Base-by-base conservation (phyloP, 2,888 invertebrate genomes). In the Trichogramma evanescens region DNA sequence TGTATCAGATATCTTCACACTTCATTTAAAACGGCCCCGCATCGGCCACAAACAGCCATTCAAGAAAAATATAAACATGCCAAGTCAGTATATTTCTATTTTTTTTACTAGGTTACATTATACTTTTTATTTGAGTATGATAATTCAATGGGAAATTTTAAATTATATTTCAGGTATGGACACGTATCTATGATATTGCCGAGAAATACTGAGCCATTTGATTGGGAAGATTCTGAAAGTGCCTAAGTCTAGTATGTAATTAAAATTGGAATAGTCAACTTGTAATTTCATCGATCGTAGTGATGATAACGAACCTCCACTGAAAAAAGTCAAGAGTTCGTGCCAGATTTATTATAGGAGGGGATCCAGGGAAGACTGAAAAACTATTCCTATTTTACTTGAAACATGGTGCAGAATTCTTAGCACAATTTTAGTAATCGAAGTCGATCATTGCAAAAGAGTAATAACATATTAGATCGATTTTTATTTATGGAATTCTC, bases 41-140 rank as follows among this genome's bases (percentile, higher is more conserved):
- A 78, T 48, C 82, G 87, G 68, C 84, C 85, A 46, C 93, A 94
- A 74, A 90, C 90, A 75, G 93, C 95, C 53, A 89, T 95, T 66
- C 85, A 87, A 66, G 94, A 95, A 73, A 96, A 95, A 80, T 96
- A 93, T 81, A 91, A 87, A 78, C 81, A 80, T 67, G 84, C 82
- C 75, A 89, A 89, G 85, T 89, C 71, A 69, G 71, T 63, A 40
- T 5, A 50, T 4, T 54, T 53, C 10, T n/a, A 44, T 43, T 52
- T 7, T 7, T 13, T 43, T 56, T 50, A 41, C 6, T 50, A 49
- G 53, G 26, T 4, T 53, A 6, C 10, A 43, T 41, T 41, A 50
- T 38, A 48, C 51, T 52, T 13, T 2, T 48, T 10, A 52, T 56
- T 52, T 48, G 13, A 13, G 13, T 13, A 13, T 13, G 13, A 13